phyloP scores from a whole-genome alignment of 2,113 vertebrate genomes.

The Dasyornis broadbenti region DNA sequence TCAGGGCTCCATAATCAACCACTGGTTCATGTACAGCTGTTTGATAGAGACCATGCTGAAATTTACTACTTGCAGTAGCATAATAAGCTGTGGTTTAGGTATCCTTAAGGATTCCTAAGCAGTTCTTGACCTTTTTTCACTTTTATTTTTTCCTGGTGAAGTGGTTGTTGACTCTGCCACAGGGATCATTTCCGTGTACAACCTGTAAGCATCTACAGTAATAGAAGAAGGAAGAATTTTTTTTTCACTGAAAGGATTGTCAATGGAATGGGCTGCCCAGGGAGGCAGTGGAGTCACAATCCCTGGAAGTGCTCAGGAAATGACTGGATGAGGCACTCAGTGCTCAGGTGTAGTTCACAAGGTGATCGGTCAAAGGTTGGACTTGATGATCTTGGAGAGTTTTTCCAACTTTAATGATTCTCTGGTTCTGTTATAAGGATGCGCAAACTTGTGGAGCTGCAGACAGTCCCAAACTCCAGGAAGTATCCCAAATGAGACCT shows the following conservation, averaged over 20 bases:
- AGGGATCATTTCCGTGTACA: not conserved
- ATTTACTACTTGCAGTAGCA: not conserved
- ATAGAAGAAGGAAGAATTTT: not conserved
- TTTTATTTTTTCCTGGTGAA: not conserved
- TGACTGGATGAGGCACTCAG: not conserved
- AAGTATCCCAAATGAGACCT: not conserved
- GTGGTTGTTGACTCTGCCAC: not conserved
- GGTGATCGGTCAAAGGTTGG: fast-evolving
- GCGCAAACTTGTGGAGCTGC: not conserved
- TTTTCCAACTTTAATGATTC: not conserved
- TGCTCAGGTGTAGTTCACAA: too few species aligned
- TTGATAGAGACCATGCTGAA: not conserved
- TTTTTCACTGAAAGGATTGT: not conserved
- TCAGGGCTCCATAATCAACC: not conserved
- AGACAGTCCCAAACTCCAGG: not conserved
- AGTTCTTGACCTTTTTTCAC: not conserved
- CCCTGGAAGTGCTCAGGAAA: not conserved
- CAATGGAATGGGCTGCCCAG: not conserved
- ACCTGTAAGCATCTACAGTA: not conserved
- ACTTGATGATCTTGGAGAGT: fast-evolving
- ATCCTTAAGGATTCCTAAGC: not conserved
- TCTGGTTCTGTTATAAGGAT: not conserved
- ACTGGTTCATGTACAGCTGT: not conserved
- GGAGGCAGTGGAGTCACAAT: not conserved
- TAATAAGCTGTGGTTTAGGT: not conserved